Evolutionary conservation across 2,797 vertebrate species (phyloP), one percentile per base, ranked within the genome.

Genomic region (Pseudocheirus occidentalis): DNA sequence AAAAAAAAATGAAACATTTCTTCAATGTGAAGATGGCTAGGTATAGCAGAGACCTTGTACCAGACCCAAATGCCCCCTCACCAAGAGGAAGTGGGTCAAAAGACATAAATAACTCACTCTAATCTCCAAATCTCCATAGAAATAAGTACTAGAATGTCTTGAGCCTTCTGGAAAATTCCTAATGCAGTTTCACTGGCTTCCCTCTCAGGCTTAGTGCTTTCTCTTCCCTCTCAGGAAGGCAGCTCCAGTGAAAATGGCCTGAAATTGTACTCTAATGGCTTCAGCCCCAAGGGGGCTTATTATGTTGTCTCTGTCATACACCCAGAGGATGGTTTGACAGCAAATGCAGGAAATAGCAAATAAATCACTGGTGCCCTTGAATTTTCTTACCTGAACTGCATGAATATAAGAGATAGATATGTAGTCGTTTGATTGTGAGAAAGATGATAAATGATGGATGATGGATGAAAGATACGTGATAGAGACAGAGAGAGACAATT

Each of bases 261-360:
- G 95, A 96, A 97, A 97, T 94, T 95, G 62, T 90, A 50, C 97
- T 91, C 95, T 97, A 94, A 97, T 95, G 97, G 58, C 90, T 93
- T 73, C 10, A 96, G 81, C 94, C 95, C 91, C 0, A 18, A 91
- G 93, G 93, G 87, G 46, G 54, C 90, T 95, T 91, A 96, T 95
- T 93, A 94, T 28, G 62, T 90, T 93, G 58, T 94, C 95, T 95
- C 91, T 93, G 73, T 95, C 90, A 5, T 21, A 59, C 56, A 59
- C 55, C 92, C 92, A 34, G 95, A 94, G 90, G 90, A 91, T 59
- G 62, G 92, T 81, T 95, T 95, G 55, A 90, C 81, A 95, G 95
- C 54, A 90, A 92, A 95, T 18, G 4, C 91, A 93, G 89, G 91
- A 92, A 94, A 94, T 90, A 95, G 46, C 92, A 95, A 92, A 93